Conservation (phyloP, 2,888 invertebrate genomes). For the Bombylius major region DNA sequence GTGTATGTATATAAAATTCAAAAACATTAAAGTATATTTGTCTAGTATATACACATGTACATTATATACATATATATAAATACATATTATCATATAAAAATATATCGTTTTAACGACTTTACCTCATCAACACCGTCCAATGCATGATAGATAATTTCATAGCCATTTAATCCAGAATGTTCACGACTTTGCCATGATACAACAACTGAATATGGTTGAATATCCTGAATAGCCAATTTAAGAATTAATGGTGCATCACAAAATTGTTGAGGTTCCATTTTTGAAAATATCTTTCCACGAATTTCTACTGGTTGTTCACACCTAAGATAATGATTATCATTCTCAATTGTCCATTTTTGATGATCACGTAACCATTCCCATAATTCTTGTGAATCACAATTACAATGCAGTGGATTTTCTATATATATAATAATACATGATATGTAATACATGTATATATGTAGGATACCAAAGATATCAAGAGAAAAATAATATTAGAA, state of each 20-base stretch:
- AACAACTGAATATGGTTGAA: conserved; percentile 73
- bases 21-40: too few relatives aligned
- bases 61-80: too few relatives aligned
- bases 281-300: conserved; percentile 60
- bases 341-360: conserved; percentile 45
- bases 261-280: conserved; percentile 63
- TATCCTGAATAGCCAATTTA: conserved; percentile 75
- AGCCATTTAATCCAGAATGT: conserved; percentile 71
- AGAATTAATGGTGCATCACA: conserved; percentile 74
- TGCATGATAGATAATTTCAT: conserved; percentile 72
- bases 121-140: conserved; percentile 48
- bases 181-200: conserved; percentile 85
- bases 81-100: too few relatives aligned
- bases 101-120: conserved; percentile 10
- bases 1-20: too few relatives aligned
- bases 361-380: conserved; percentile 90
- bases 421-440: conserved; percentile 15
- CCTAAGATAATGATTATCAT: conserved; percentile 42
- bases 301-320: conserved; percentile 77
- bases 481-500: too few relatives aligned
- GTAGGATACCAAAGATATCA: too few relatives aligned
- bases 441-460: too few relatives aligned
- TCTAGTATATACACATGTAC: too few relatives aligned
- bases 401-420: conserved; percentile 84
- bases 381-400: conserved; percentile 78